phyloP scores from a whole-genome alignment of 1,140 invertebrate genomes.

The Elymnias hypermnestra region DNA sequence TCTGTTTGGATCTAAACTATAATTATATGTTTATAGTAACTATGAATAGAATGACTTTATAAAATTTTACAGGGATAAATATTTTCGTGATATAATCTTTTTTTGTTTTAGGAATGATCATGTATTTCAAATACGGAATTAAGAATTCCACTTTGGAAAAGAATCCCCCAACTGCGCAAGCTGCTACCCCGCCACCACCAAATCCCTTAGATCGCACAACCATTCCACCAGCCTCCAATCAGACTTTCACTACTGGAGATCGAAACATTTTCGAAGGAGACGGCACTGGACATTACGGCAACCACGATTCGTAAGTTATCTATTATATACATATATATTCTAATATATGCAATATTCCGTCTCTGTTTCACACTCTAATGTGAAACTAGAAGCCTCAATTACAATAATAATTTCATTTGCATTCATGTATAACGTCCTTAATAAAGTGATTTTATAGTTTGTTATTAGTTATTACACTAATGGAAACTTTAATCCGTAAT shows the following conservation, averaged over 20 bases:
- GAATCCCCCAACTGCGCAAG: constrained; percentile 75
- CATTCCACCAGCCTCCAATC: constrained; percentile 73
- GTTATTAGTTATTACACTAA: no score
- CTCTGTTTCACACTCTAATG: no score
- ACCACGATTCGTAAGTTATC: constrained; percentile 28
- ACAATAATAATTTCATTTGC: no score
- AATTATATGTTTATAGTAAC: no score
- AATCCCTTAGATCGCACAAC: constrained; percentile 81
- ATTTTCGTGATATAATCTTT: background rate
- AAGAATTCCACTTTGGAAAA: constrained; percentile 89
- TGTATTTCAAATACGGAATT: constrained; percentile 96
- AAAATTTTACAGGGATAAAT: background rate
- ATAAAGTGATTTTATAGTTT: no score
- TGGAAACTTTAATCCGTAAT: no score
- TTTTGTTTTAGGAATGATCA: constrained; percentile 80
- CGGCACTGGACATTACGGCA: constrained; percentile 42
- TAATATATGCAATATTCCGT: no score
- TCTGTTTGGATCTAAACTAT: no score
- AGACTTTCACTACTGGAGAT: constrained; percentile 56
- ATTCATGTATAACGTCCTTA: no score
- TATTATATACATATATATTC: no score
- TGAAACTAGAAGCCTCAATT: no score
- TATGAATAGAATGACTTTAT: no score
- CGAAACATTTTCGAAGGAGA: constrained; percentile 71
- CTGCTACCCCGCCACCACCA: constrained; percentile 64